Evolutionary conservation across 2,888 invertebrate species (phyloP).

Genomic region (Eristalinus sepulchralis): DNA sequence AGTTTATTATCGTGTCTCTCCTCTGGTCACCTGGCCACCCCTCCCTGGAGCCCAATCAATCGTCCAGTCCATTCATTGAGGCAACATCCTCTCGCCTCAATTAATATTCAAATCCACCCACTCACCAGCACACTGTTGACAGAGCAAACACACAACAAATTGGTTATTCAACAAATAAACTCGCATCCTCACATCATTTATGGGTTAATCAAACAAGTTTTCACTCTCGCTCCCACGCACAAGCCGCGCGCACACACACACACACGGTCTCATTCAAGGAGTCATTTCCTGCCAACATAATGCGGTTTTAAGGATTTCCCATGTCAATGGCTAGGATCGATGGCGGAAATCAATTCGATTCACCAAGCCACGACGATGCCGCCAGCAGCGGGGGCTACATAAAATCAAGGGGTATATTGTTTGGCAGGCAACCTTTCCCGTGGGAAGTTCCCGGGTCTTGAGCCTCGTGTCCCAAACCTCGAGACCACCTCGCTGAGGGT

Average conservation of each 20-base stretch:
- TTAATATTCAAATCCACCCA: conserved; percentile 5
- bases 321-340: conserved; percentile 50
- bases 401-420: conserved; percentile 12
- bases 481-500: not conserved
- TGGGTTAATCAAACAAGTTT: conserved; percentile 46
- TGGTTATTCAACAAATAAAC: conserved; percentile 52
- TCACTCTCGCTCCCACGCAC: not conserved
- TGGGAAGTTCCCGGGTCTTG: conserved; percentile 13
- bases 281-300: conserved; percentile 51
- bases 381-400: not conserved
- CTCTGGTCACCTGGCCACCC: not conserved
- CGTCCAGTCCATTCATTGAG: not conserved
- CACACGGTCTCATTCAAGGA: conserved; percentile 21
- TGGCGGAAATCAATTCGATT: conserved; percentile 45
- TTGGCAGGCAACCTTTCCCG: conserved; percentile 34
- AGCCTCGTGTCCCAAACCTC: not conserved
- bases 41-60: not conserved
- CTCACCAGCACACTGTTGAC: not conserved
- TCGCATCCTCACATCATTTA: conserved; percentile 41
- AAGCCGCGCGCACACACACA: not conserved
- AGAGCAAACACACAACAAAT: conserved; percentile 30
- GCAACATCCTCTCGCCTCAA: not conserved
- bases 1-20: not conserved
- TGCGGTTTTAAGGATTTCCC: conserved; percentile 55
- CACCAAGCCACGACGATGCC: conserved; percentile 8